phyloP scores from a whole-genome alignment of 2,888 invertebrate genomes.

The Eupsilia transversa region DNA sequence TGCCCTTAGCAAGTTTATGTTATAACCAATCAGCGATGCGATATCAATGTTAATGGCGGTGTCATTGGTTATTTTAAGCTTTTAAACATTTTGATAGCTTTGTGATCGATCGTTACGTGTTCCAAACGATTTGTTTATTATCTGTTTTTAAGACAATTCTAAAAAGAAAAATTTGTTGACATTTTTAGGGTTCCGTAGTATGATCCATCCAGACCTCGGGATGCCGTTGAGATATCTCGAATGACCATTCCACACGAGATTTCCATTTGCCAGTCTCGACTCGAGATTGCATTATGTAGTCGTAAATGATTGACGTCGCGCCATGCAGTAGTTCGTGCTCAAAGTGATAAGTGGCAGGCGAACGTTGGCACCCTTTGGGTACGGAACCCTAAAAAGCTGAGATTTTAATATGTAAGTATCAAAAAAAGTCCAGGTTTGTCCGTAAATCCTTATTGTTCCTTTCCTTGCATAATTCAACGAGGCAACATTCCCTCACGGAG shows the following conservation, averaged over 20 bases:
- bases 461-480: constrained; percentile 77
- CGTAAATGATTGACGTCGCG: too few species aligned
- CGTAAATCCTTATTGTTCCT: constrained; percentile 68
- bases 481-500: constrained; percentile 76
- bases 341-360: too few species aligned
- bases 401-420: constrained; percentile 52
- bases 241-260: too few species aligned
- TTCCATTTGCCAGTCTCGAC: too few species aligned
- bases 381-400: background rate
- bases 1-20: constrained; percentile 32
- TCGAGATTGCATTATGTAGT: too few species aligned
- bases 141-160: background rate
- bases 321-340: too few species aligned
- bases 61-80: constrained; percentile 49
- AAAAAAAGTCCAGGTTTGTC: constrained; percentile 55
- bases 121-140: constrained; percentile 8
- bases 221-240: too few species aligned
- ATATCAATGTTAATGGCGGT: constrained; percentile 49
- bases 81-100: constrained; percentile 48
- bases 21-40: constrained; percentile 24
- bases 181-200: background rate
- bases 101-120: constrained; percentile 49
- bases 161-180: background rate
- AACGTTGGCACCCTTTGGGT: too few species aligned
- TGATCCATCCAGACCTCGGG: too few species aligned